These are phyloP conservation scores for Acanthiza pusilla DNA, from an alignment of 2,797 vertebrate genomes.

Conservation along the genomic window DNA sequence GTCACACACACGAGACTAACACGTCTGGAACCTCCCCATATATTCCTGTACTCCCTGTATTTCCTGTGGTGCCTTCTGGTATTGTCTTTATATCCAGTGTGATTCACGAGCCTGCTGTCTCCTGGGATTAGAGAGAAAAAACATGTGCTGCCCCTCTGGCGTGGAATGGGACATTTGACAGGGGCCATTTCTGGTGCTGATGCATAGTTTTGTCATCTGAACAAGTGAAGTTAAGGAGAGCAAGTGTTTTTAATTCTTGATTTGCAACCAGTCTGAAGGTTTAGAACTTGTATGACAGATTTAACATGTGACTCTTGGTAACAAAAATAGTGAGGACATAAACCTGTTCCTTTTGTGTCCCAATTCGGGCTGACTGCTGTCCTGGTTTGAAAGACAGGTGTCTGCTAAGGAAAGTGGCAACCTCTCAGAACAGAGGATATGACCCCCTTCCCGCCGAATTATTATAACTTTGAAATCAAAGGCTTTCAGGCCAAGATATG, in stretches of 20 bases:
- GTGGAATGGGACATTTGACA: not conserved
- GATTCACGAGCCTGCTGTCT: not conserved
- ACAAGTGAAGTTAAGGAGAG: not conserved
- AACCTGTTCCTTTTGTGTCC: not conserved
- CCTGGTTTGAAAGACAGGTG: too few species aligned
- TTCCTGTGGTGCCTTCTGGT: not conserved
- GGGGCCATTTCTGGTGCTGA: not conserved
- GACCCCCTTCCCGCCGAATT: too few species aligned
- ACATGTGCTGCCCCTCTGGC: not conserved
- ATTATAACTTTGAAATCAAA: too few species aligned
- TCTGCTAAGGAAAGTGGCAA: too few species aligned
- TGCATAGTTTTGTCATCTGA: not conserved
- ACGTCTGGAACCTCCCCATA: not conserved
- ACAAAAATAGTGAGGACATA: not conserved
- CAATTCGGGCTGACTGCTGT: fast-evolving
- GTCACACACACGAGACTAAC: not conserved
- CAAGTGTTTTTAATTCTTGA: not conserved
- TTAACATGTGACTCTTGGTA: not conserved
- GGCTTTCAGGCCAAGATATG: too few species aligned
- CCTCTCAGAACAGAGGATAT: too few species aligned
- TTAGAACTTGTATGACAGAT: not conserved
- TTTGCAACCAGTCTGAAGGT: not conserved
- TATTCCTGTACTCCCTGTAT: not conserved
- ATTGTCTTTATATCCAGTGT: not conserved
- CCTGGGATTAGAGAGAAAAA: not conserved